Conservation (phyloP, 2,797 vertebrate species). For the Setipinna tenuifilis region DNA sequence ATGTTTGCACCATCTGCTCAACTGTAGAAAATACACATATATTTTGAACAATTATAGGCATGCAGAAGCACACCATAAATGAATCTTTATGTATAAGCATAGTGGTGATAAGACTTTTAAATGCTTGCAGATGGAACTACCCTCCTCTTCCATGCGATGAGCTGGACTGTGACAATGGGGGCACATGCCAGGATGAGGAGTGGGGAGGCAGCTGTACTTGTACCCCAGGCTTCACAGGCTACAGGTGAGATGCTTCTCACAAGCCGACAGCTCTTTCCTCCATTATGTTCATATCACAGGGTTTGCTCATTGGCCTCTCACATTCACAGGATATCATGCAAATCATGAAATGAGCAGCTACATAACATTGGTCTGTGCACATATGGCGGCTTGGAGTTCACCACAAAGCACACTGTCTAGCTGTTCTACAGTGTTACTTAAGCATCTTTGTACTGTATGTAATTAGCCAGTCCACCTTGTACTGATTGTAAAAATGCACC, state of each 20-base stretch:
- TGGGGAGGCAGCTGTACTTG: constrained; percentile 91
- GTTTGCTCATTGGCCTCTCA: too few relatives aligned
- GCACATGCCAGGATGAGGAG: constrained; percentile 74
- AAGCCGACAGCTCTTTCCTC: too few relatives aligned
- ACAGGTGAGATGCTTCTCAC: constrained; percentile 72
- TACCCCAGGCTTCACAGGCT: constrained; percentile 78
- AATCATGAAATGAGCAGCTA: background rate
- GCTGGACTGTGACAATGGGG: constrained; percentile 79
- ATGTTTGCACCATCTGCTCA: background rate
- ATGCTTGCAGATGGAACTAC: constrained; percentile 77
- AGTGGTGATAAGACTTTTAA: background rate
- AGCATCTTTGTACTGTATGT: background rate
- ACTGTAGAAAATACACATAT: too few relatives aligned
- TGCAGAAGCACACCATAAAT: background rate
- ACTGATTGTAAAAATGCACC: background rate
- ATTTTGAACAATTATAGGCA: too few relatives aligned
- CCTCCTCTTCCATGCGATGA: constrained; percentile 80
- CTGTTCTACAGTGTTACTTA: background rate
- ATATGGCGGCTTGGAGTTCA: background rate
- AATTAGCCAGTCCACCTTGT: background rate
- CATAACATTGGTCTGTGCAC: background rate
- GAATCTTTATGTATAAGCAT: background rate
- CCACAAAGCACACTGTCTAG: background rate
- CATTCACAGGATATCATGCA: too few relatives aligned
- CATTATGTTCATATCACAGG: background rate